Conservation (phyloP, 2,113 vertebrate genomes). For the Syngnathus floridae region DNA sequence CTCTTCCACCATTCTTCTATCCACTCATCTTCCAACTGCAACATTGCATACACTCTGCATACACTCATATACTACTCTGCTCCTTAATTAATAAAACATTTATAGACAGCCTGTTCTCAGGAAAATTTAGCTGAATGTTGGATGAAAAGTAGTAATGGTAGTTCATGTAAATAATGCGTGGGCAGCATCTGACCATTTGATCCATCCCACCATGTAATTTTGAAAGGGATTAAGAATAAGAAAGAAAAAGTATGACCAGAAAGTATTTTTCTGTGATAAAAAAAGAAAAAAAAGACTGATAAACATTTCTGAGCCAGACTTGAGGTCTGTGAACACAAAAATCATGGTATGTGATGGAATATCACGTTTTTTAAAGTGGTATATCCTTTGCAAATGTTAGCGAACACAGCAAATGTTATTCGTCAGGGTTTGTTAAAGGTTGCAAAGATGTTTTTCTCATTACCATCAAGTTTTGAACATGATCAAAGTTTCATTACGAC, state of each 20-base stretch:
- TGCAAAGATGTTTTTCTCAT: too few species aligned
- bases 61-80: not conserved
- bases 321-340: not conserved
- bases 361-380: not conserved
- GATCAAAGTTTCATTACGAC: too few species aligned
- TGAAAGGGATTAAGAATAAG: not conserved
- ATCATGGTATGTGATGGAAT: not conserved
- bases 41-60: slow-evolving; percentile 8
- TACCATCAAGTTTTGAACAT: too few species aligned
- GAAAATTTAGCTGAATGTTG: not conserved
- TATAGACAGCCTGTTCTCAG: not conserved
- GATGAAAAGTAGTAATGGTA: not conserved
- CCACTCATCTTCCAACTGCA: slow-evolving; percentile 26
- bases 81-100: slow-evolving; percentile 4
- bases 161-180: not conserved
- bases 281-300: too few species aligned
- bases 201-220: not conserved
- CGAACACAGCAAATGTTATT: too few species aligned
- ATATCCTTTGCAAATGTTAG: too few species aligned
- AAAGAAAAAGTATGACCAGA: not conserved
- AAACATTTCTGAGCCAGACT: not conserved
- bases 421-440: too few species aligned
- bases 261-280: not conserved
- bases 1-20: slow-evolving; percentile 10
- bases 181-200: not conserved